Conservation (phyloP, 2,888 invertebrate genomes). For the Ormia ochracea region DNA sequence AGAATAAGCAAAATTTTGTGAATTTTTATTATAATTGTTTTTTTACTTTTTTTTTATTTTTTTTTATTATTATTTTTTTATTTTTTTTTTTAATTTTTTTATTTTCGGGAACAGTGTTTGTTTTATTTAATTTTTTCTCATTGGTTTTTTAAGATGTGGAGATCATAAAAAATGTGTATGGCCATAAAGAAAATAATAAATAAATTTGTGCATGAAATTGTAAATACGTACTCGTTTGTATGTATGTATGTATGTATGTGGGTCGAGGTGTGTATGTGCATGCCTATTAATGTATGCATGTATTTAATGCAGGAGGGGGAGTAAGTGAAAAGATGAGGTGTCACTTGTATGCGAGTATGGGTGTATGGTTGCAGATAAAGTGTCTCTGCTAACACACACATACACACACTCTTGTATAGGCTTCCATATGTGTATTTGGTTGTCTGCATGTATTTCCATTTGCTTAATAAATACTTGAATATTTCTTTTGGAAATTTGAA, state of each 20-base stretch:
- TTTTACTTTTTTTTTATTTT: too few relatives aligned
- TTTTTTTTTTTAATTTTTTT: too few relatives aligned
- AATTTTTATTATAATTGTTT: constrained; percentile 19
- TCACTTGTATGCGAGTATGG: too few relatives aligned
- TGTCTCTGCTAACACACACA: too few relatives aligned
- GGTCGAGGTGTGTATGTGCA: too few relatives aligned
- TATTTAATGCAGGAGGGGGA: not conserved
- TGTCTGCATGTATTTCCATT: not conserved
- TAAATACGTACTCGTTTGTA: too few relatives aligned
- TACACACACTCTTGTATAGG: too few relatives aligned
- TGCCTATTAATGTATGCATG: too few relatives aligned
- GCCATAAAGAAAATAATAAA: constrained; percentile 36
- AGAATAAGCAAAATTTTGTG: constrained; percentile 17
- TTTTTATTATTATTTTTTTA: too few relatives aligned
- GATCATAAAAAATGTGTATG: constrained; percentile 44
- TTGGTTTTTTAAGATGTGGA: constrained; percentile 1
- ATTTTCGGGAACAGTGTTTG: not conserved
- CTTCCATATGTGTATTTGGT: too few relatives aligned
- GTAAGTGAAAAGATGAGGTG: not conserved
- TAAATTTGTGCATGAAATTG: constrained; percentile 1
- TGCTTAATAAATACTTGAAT: not conserved
- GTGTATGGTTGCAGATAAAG: not conserved
- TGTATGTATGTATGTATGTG: too few relatives aligned
- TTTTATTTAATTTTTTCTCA: constrained; percentile 9
- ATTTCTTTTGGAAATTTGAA: not conserved